phyloP scores from a whole-genome alignment of 2,113 vertebrate genomes.

The Podilymbus podiceps region DNA sequence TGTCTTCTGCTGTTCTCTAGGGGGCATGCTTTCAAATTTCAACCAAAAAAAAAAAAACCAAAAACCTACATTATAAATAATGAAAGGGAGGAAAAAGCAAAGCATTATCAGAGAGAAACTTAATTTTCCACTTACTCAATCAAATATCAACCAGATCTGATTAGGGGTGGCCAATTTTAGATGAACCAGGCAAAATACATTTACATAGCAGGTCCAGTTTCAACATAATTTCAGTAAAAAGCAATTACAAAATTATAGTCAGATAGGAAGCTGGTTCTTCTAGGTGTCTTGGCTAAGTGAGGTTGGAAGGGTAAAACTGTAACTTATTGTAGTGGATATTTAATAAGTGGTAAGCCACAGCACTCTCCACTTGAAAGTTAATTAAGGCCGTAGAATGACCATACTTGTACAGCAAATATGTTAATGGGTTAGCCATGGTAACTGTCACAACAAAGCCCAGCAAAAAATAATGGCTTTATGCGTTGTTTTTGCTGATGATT shows the following conservation, averaged over 20 bases:
- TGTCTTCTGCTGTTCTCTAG: constrained; percentile 48
- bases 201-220: constrained; percentile 63
- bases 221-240: constrained; percentile 69
- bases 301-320: constrained; percentile 70
- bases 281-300: constrained; percentile 72
- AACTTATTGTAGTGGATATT: constrained; percentile 72
- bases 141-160: constrained; percentile 59
- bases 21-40: constrained; percentile 20
- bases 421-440: constrained; percentile 73
- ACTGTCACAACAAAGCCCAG: constrained; percentile 72
- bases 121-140: constrained; percentile 68
- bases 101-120: constrained; percentile 48
- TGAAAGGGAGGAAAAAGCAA: constrained; percentile 12
- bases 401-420: constrained; percentile 71
- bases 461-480: constrained; percentile 63
- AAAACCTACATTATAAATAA: constrained; percentile 20
- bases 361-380: constrained; percentile 76
- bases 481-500: constrained; percentile 37
- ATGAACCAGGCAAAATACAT: constrained; percentile 65
- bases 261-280: constrained; percentile 54
- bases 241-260: constrained; percentile 67
- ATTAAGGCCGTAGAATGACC: constrained; percentile 73
- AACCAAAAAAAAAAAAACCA: background rate
- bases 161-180: constrained; percentile 62
- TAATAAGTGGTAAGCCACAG: constrained; percentile 78